Base-by-base conservation (phyloP, 2,797 vertebrate genomes). In the Enteromius trimaculatus region DNA sequence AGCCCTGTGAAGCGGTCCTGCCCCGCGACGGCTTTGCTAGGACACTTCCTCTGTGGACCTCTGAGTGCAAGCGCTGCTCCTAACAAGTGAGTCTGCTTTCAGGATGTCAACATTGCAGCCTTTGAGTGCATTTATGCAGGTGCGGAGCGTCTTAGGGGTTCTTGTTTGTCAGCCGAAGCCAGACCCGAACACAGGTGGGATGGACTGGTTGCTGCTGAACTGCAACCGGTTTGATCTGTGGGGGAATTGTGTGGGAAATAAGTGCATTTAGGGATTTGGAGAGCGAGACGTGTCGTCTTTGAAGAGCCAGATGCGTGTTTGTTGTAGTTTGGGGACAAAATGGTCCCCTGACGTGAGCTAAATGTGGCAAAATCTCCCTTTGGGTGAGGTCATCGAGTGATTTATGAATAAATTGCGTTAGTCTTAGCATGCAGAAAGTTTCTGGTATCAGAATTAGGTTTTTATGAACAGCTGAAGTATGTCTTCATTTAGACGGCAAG, bases 51-150 rank as follows among this genome's bases (percentile, higher is more conserved):
- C 79, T 39, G 68, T 49, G 69, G 79, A 81, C 58, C 69, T 80
- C 77, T 17, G 42, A 29, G 60, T 75, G 77, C 42, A 11, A 26
- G 53, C 19, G 17, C 26, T 49, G 6, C 79, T 58, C 19, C 44
- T 65, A 51, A 71, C 79, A 81, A 82, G 84, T 85, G 62, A 85
- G 80, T 85, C 26, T 71, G 72, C 53, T 75, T 42, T 49, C 60
- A 69, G 55, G 79, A 62, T 71, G 31, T 39, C 65, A 79, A 69
- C 78, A 55, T 53, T 39, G 55, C 29, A 7, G 26, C 1, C 14
- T 62, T 17, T 23, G 14, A 31, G 37, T 47, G 79, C 58, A 16
- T 47, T 1, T 47, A 4, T 47, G 79, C 10, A 14, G 26, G 39
- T 55, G n/a, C 2, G 5, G 23, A 7, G 3, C 34, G 11, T 58